Evolutionary conservation across 1,140 invertebrate species (phyloP).

Genomic region (Bombus waltoni): DNA sequence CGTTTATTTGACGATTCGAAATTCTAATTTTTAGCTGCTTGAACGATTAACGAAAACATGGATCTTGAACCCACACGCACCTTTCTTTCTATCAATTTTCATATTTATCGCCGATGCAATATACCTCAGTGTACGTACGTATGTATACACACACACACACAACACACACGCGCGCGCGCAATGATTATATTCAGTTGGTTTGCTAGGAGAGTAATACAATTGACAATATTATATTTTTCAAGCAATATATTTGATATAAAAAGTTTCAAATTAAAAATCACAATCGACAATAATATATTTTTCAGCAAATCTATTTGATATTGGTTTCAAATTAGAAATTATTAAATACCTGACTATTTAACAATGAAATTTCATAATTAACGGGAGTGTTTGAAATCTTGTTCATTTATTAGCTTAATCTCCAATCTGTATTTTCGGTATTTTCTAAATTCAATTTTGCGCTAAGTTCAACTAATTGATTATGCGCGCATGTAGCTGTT

Average conservation of each 20-base stretch:
- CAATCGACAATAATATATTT: no score
- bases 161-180: background rate
- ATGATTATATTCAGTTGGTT: background rate
- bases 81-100: slow-evolving; percentile 29
- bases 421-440: slow-evolving; percentile 78
- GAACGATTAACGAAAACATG: background rate
- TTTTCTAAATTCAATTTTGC: slow-evolving; percentile 78
- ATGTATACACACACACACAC: background rate
- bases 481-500: slow-evolving; percentile 77
- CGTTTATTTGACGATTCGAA: slow-evolving; percentile 1
- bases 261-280: no score
- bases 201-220: background rate
- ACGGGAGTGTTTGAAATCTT: slow-evolving; percentile 79
- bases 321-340: no score
- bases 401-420: slow-evolving; percentile 75
- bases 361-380: slow-evolving; percentile 51
- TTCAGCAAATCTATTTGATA: no score
- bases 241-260: no score
- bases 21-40: slow-evolving; percentile 31
- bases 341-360: no score
- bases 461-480: slow-evolving; percentile 78
- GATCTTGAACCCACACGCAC: background rate
- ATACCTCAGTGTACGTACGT: slow-evolving; percentile 37
- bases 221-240: no score
- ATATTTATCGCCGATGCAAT: slow-evolving; percentile 25